Base-by-base conservation (phyloP, 1,140 invertebrate species). In the Diabrotica undecimpunctata region DNA sequence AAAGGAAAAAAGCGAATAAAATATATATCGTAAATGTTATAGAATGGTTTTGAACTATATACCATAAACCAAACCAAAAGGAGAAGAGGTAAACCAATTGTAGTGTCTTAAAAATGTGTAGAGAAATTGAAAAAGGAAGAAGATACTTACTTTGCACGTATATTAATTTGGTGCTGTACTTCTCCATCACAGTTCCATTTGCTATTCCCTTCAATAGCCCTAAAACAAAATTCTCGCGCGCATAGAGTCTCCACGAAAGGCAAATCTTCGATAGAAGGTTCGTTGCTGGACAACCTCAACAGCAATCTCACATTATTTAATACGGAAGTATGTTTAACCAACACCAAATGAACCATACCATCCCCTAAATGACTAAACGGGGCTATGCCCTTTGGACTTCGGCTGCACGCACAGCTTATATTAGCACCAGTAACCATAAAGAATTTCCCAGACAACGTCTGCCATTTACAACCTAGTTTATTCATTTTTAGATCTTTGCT, bases 151-250 rank as follows among this genome's bases (percentile, higher is more conserved):
- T 86, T 90, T 69, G 91, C 87, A 70, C 85, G 84, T 51, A 93
- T 82, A 71, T 86, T 83, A 59, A 87, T 81, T 68, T 88, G 85
- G 39, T 83, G 80, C 54, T 94, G 80, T 13, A 93, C 80, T 78
- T 95, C 92, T 8, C 92, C 92, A 79, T 95, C 92, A 81, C 91
- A 94, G 74, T 94, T 94, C 92, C 92, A 95, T 14, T 89, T 85
- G 70, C 87, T 89, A 61, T 81, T 66, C 50, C 71, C 77, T 41
- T 79, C 76, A 64, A 72, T 70, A 64, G 88, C 84, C 51, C 85
- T 85, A 72, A 92, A 91, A 70, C 81, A 84, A 72, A 92, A 91
- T 79, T 91, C 88, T 66, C 85, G 84, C 5, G 89, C 90, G 67
- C 89, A 83, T 78, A 89, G 86, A 0, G 90, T 86, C 76, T 93